Percentiles rank a stretch among this genome's conserved stretches.
phyloP scores from a whole-genome alignment of 2,888 invertebrate species.

The Pomacea canaliculata region DNA sequence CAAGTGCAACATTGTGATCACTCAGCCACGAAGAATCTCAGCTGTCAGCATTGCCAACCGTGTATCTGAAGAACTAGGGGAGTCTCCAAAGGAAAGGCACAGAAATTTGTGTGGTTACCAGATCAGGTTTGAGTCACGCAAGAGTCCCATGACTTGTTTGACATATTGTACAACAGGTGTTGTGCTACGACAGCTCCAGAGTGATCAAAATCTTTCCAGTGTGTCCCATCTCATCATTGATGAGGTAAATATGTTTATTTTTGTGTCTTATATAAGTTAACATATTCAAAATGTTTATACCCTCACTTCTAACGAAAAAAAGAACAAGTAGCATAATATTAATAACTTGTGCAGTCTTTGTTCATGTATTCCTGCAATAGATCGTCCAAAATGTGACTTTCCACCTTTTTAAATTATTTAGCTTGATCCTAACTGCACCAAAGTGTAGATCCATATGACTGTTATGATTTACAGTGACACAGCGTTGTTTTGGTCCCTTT shows the following conservation, averaged over 20 bases:
- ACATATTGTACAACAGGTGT: conserved; percentile 92
- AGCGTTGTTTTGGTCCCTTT: no score
- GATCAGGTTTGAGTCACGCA: conserved; percentile 62
- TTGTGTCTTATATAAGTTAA: no score
- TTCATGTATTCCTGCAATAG: no score
- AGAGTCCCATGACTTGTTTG: conserved; percentile 53
- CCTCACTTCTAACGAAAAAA: no score
- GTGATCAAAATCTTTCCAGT: conserved; percentile 71
- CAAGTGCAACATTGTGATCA: conserved; percentile 60
- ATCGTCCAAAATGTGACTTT: no score
- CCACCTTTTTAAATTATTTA: no score
- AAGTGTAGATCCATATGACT: no score
- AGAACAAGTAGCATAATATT: no score
- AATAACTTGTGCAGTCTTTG: no score
- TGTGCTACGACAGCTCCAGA: conserved; percentile 83
- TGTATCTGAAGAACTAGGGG: conserved; percentile 65
- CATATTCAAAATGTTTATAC: no score
- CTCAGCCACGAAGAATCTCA: conserved; percentile 66
- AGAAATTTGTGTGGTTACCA: conserved; percentile 59
- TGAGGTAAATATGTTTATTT: conserved; percentile 50
- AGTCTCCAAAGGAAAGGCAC: conserved; percentile 42
- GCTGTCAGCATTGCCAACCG: conserved; percentile 62
- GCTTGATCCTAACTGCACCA: no score
- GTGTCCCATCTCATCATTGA: conserved; percentile 65
- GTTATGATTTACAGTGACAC: no score